Base-by-base conservation (phyloP, 53 echinoderm and acorn worm species). In the Paracentrotus lividus region DNA sequence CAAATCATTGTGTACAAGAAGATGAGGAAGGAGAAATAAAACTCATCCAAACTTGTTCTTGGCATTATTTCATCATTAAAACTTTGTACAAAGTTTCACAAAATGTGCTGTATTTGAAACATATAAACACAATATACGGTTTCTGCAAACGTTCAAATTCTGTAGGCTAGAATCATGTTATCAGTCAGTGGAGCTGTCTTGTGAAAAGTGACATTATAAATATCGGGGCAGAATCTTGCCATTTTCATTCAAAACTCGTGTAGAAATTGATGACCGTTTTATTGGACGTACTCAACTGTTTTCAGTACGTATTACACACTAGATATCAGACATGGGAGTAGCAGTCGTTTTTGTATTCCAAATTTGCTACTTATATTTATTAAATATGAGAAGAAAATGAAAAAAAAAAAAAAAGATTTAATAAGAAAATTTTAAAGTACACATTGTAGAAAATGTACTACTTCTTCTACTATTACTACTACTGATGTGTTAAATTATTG, bases 401-500 rank as follows among this genome's bases (percentile, higher is more conserved):
- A 92, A 93, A 95, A 94, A 52, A n/a, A n/a, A n/a, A 93, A 95
- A 81, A 72, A 90, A 90, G 67, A 90, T 72, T 90, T 90, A 90
- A 90, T 69, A 90, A 92, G 81, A 78, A 92, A 90, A 66, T 72
- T 92, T 78, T 78, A 92, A 92, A 92, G 92, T 92, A 92, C 92
- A 92, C 92, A 61, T 69, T 92, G 92, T 92, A 92, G 92, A 92
- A 92, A 78, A 92, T 78, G 81, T 92, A 78, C 78, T 92, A 92
- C 92, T 92, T 66, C 91, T 91, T 56, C 92, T 92, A 92, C 81
- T 92, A 92, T 43, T 94, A 90, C 84, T 90, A 77, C 93, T 93
- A 96, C 94, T 96, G 96, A 94, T 93, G 94, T 96, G 96, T 96
- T 96, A 94, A 96, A 96, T 95, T 96, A 95, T 94, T 95, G 96